Evolutionary conservation across 2,113 vertebrate species (phyloP), one percentile per base, ranked within the genome.

Genomic region (Microcebus jonahi): DNA sequence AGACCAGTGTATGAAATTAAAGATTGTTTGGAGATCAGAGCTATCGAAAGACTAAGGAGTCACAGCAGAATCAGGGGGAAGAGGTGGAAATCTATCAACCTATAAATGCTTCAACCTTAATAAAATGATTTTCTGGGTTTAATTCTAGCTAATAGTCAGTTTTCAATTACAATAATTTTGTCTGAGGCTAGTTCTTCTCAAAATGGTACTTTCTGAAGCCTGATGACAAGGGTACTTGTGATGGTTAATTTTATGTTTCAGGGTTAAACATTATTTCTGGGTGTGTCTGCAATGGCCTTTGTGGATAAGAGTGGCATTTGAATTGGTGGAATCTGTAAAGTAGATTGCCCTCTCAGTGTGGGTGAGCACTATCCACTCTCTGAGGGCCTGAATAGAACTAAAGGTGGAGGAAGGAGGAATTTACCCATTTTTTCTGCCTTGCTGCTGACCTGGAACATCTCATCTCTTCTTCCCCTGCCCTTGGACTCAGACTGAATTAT

Each of bases 121-220:
- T 5, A 84, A 65, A 84, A 77, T 59, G 5, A 88, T 45, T 84
- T 91, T 91, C 20, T 73, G 25, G 55, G 71, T 59, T 75, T 83
- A 45, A 57, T 80, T 92, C 15, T 55, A 95, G 34, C 8, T 59
- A 90, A 21, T 5, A 57, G 15, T 7, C 15, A 83, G 81, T 31
- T 90, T 76, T 84, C 50, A 81, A 63, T 70, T 31, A 85, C 34
- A 59, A 91, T 42, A 84, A 50, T 73, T 81, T 65, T 96, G 57
- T 12, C 20, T 42, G 34, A 50, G 6, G 14, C 9, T 29, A n/a
- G 10, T 29, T 21, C 20, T 92, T 61, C 27, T 65, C 20, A 80
- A 15, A 73, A 68, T 39, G 7, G 2, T 45, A 87, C 67, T 84
- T n/a, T 85, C 83, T 91, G 36, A 67, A 75, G 11, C 70, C 48